Evolutionary conservation across 2,113 vertebrate genomes (phyloP), one percentile per base, ranked within the genome.

Genomic region (Notarius quadriscutis): DNA sequence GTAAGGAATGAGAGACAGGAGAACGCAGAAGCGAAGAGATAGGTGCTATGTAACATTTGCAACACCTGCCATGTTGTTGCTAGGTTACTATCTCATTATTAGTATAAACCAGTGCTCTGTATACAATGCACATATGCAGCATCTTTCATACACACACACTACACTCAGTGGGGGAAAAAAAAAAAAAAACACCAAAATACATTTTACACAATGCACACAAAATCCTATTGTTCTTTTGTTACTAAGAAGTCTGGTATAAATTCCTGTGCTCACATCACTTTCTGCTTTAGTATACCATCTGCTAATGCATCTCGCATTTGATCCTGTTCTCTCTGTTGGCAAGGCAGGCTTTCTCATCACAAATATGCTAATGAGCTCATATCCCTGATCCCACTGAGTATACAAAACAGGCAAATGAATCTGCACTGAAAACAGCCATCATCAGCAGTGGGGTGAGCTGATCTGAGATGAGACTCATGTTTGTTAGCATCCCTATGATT

Each of bases 401-500:
- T 89, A 88, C 90, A 84, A 77, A 87, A 85, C 79, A 79, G 89
- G 90, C 87, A 88, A 91, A 91, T 34, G 88, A 84, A 91, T 87
- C 53, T 57, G 65, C 84, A 72, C 71, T 78, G 81, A 84, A 91
- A 81, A 81, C 90, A 91, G 74, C 91, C 91, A 92, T 89, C 87
- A 90, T 92, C 91, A 87, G 91, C 92, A 91, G 86, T 80, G 17
- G 87, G 89, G 89, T 85, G 87, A 93, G 88, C 91, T 87, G 71
- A 79, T 89, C 89, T 86, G 89, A 92, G 92, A 93, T 88, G 89
- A 92, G 91, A 88, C 87, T 62, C 75, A 77, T 92, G 89, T 94
- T 94, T 84, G 83, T 88, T 93, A 92, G 90, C 72, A 7, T 63
- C 88, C 71, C 84, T 34, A 89, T 91, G 90, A 93, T 92, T 93